These are phyloP conservation scores for Mixornis gularis DNA, from an alignment of 2,113 vertebrate genomes.

Conservation along the genomic window DNA sequence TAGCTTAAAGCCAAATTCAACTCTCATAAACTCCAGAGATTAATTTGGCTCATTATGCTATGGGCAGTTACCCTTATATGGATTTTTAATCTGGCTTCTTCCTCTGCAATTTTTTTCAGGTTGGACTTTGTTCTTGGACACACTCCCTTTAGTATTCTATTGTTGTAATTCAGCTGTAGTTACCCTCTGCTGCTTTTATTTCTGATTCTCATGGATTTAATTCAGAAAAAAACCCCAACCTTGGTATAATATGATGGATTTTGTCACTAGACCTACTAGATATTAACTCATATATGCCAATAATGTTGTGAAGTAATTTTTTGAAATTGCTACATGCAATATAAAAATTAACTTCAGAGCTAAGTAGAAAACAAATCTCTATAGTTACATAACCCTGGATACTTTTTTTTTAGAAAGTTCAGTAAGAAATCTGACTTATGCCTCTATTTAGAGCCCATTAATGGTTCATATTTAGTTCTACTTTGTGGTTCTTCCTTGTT, in stretches of 20 bases:
- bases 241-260: neutral
- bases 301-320: neutral
- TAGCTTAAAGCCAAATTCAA: neutral
- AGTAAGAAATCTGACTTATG: neutral
- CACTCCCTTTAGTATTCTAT: neutral
- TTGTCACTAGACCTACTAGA: neutral
- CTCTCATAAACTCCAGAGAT: neutral
- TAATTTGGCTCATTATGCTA: neutral
- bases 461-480: neutral
- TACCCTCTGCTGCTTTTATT: neutral
- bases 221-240: neutral
- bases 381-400: neutral
- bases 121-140: neutral
- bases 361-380: neutral
- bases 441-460: neutral
- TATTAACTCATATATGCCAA: neutral
- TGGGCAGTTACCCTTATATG: neutral
- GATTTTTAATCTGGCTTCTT: constrained; percentile 3
- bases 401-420: neutral
- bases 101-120: neutral
- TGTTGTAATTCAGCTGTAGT: neutral
- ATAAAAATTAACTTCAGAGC: neutral
- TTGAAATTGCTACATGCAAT: neutral
- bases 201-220: neutral
- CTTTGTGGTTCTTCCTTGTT: neutral